A percentile compares a stretch with the other conserved stretches of the same genome.
These are phyloP conservation scores for Stenopsyche tienmushanensis DNA, from an alignment of 1,140 invertebrate genomes.

Conservation along the genomic window DNA sequence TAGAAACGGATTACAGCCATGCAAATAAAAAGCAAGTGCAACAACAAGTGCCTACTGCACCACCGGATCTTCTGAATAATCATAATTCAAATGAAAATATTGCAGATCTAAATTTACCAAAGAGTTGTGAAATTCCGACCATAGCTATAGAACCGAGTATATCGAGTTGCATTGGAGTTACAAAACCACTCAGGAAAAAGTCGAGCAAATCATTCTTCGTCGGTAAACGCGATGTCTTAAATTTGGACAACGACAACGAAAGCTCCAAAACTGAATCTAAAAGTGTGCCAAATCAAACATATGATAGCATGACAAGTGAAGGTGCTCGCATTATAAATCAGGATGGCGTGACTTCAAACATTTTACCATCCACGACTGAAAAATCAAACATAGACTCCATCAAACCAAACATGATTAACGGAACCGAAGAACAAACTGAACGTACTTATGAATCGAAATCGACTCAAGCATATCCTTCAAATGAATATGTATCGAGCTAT, in stretches of 20 bases:
- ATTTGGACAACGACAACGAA: slow-evolving; percentile 6
- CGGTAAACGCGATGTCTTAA: background rate
- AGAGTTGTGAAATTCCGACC: background rate
- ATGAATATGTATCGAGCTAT: background rate
- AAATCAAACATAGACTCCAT: too few species aligned
- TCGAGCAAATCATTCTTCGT: background rate
- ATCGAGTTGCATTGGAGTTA: too few species aligned
- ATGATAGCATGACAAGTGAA: slow-evolving; percentile 21
- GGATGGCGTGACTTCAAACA: slow-evolving; percentile 27
- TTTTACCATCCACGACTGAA: too few species aligned
- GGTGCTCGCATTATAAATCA: slow-evolving; percentile 27
- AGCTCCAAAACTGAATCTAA: background rate
- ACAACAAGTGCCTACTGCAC: background rate
- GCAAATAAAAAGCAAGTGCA: background rate
- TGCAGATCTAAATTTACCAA: background rate
- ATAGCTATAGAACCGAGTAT: too few species aligned
- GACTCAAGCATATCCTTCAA: slow-evolving; percentile 9
- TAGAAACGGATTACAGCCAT: slow-evolving; percentile 23
- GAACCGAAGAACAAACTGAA: background rate
- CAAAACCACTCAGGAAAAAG: background rate
- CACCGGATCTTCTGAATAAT: slow-evolving; percentile 38
- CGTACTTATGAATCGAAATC: slow-evolving; percentile 26
- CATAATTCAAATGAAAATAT: slow-evolving; percentile 36
- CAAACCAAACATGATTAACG: background rate
- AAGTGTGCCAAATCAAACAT: slow-evolving; percentile 5